These are phyloP conservation scores for Mormyrus hasselquistii DNA, from an alignment of 2,797 vertebrate genomes.

Conservation along the genomic window DNA sequence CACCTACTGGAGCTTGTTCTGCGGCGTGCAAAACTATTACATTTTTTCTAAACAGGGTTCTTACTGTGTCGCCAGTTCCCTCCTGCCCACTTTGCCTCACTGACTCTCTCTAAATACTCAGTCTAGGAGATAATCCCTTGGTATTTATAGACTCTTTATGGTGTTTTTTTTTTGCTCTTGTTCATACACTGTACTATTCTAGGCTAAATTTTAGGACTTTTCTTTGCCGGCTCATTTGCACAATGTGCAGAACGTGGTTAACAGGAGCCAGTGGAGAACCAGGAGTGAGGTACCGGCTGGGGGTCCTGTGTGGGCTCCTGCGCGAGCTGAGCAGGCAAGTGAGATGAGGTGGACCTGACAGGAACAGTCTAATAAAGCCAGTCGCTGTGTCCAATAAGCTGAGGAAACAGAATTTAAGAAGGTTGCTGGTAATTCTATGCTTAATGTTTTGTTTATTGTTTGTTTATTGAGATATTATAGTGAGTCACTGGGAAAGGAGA, in stretches of 20 bases:
- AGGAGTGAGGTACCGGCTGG: neutral
- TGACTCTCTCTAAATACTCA: conserved; percentile 31
- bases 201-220: conserved; percentile 46
- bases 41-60: conserved; percentile 53
- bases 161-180: conserved; percentile 23
- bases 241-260: conserved; percentile 30
- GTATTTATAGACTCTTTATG: conserved; percentile 44
- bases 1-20: conserved; percentile 33
- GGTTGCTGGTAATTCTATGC: neutral
- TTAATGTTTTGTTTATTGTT: neutral
- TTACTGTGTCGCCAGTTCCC: conserved; percentile 32
- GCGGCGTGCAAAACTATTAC: conserved; percentile 42
- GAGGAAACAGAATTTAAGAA: neutral
- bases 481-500: neutral
- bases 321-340: neutral
- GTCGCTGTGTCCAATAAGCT: neutral
- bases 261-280: neutral
- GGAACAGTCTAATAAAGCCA: neutral
- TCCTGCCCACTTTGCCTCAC: neutral
- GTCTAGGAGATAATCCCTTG: conserved; percentile 40
- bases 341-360: neutral
- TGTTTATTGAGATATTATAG: neutral
- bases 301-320: neutral
- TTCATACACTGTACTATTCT: conserved; percentile 55
- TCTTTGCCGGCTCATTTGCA: conserved; percentile 39